Conservation (phyloP, 2,113 vertebrate genomes). For the Cebus imitator region DNA sequence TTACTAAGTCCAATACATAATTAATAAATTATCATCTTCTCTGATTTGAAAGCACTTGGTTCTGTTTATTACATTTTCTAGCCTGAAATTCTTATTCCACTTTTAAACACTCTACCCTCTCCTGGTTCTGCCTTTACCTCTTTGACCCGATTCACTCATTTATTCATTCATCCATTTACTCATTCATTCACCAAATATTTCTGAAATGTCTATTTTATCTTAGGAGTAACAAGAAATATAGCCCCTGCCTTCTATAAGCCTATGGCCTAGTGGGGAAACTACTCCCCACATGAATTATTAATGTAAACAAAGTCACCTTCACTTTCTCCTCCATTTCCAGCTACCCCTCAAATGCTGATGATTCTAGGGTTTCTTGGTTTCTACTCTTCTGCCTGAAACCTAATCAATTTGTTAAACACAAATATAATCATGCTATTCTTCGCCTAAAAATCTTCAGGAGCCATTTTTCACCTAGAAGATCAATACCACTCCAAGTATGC, state of each 20-base stretch:
- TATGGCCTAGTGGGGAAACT: background rate
- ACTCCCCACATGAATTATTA: background rate
- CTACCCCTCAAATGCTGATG: background rate
- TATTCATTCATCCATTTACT: background rate
- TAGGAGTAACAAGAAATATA: background rate
- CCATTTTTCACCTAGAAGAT: background rate
- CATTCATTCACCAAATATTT: background rate
- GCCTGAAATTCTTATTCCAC: background rate
- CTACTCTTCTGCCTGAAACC: background rate
- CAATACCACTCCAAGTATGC: background rate
- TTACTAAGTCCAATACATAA: slow-evolving; percentile 13
- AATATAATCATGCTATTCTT: background rate
- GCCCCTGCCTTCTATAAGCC: background rate
- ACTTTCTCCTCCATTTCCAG: background rate
- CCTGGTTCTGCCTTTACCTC: slow-evolving; percentile 18
- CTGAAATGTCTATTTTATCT: background rate
- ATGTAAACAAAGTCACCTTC: background rate
- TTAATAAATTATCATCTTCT: background rate
- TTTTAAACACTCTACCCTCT: background rate
- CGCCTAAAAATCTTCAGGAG: background rate
- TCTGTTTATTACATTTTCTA: background rate
- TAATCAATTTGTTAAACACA: background rate
- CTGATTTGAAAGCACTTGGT: background rate
- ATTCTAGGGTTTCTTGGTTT: slow-evolving; percentile 9
- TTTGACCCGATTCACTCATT: background rate